Conservation (phyloP, 2,113 vertebrate genomes). For the Tylochromis polylepis region DNA sequence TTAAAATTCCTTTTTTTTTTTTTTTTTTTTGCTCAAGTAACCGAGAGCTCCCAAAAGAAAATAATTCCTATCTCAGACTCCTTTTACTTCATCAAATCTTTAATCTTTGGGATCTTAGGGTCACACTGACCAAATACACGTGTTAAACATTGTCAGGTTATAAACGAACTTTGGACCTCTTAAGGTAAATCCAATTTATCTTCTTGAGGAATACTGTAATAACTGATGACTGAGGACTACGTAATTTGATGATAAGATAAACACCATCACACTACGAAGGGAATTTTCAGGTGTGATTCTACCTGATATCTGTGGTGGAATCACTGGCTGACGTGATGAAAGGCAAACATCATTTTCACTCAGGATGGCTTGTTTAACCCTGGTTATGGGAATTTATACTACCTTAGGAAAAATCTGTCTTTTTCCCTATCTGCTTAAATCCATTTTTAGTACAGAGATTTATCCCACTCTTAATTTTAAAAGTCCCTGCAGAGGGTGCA, state of each 20-base stretch:
- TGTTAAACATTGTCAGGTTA: conserved; percentile 31
- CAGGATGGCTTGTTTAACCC: background rate
- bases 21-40: background rate
- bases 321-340: background rate
- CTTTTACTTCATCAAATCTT: background rate
- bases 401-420: background rate
- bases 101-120: fast-evolving
- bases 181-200: background rate
- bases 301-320: background rate
- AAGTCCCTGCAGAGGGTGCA: background rate
- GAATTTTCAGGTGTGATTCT: background rate
- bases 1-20: background rate
- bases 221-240: background rate
- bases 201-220: background rate
- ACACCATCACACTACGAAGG: background rate
- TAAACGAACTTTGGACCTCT: conserved; percentile 35
- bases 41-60: background rate
- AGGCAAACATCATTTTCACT: background rate
- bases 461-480: background rate
- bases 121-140: background rate
- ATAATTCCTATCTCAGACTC: background rate
- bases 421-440: background rate
- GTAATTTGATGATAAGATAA: background rate
- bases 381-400: fast-evolving
- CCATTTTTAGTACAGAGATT: background rate